These are phyloP conservation scores for Carassius carassius DNA, from an alignment of 2,113 vertebrate species.

Conservation along the genomic window DNA sequence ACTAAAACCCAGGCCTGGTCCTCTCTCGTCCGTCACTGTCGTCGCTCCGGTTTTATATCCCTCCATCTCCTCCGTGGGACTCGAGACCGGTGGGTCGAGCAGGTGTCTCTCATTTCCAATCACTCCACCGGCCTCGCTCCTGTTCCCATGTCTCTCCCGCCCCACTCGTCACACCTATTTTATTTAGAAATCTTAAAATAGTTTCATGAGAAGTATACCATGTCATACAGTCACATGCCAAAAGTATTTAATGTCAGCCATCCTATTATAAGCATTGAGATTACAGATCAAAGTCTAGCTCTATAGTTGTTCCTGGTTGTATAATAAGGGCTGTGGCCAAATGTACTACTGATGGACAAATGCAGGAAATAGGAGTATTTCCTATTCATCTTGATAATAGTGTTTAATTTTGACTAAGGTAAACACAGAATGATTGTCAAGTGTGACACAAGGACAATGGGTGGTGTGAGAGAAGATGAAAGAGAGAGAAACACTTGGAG, in stretches of 20 bases:
- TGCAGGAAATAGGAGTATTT: conserved; percentile 24
- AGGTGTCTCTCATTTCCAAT: no score
- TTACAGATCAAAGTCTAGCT: conserved; percentile 27
- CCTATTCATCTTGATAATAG: conserved; percentile 1
- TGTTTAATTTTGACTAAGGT: conserved; percentile 12
- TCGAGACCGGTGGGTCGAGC: no score
- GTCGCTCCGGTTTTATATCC: no score
- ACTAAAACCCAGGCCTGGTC: no score
- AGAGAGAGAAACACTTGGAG: background rate
- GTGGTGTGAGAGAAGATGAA: background rate
- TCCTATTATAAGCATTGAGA: background rate
- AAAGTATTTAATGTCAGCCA: background rate
- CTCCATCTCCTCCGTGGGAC: no score
- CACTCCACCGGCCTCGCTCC: no score
- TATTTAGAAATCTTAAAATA: background rate
- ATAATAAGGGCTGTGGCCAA: conserved; percentile 1
- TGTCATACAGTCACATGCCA: background rate
- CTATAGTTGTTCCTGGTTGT: conserved; percentile 12
- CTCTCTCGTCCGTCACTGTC: no score
- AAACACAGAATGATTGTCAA: conserved; percentile 21
- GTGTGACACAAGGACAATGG: conserved; percentile 33
- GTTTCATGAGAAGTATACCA: background rate
- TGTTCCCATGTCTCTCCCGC: no score
- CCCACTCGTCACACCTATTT: no score
- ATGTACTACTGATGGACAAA: conserved; percentile 26